phyloP scores from a whole-genome alignment of 2,113 vertebrate genomes.

The Rhinogobius similis region DNA sequence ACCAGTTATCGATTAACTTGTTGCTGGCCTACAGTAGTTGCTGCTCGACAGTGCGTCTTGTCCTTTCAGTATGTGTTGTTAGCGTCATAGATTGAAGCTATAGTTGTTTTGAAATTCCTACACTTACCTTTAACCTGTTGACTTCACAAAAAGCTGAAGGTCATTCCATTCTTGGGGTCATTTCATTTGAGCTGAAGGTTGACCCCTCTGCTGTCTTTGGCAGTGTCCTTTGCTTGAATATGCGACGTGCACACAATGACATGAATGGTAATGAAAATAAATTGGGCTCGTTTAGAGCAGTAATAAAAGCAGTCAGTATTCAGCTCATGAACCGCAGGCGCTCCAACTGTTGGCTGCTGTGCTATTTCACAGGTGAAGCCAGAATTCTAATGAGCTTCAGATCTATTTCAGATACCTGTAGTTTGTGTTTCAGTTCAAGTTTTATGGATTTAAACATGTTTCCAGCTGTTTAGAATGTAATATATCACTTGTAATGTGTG shows the following conservation, averaged over 20 bases:
- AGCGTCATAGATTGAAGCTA: too few relatives aligned
- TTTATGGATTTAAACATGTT: neutral
- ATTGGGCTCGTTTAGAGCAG: neutral
- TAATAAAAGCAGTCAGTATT: neutral
- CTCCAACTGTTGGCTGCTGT: neutral
- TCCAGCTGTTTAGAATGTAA: neutral
- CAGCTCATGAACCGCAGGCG: neutral
- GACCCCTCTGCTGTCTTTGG: neutral
- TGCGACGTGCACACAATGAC: neutral
- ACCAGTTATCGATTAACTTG: too few relatives aligned
- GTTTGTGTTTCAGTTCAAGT: neutral
- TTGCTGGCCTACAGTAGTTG: too few relatives aligned
- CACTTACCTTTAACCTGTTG: too few relatives aligned
- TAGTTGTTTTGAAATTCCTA: too few relatives aligned
- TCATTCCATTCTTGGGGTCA: neutral
- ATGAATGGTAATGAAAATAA: neutral
- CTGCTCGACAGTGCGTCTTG: too few relatives aligned
- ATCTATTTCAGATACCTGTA: neutral
- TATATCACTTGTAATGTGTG: neutral
- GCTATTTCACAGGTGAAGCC: neutral
- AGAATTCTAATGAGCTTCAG: neutral
- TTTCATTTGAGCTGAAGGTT: neutral
- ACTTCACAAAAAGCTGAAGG: neutral
- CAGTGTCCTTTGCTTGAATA: neutral
- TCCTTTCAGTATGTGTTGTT: too few relatives aligned